phyloP scores from a whole-genome alignment of 92 coral and sea anemone species.

The Zoanthus gigantus region DNA sequence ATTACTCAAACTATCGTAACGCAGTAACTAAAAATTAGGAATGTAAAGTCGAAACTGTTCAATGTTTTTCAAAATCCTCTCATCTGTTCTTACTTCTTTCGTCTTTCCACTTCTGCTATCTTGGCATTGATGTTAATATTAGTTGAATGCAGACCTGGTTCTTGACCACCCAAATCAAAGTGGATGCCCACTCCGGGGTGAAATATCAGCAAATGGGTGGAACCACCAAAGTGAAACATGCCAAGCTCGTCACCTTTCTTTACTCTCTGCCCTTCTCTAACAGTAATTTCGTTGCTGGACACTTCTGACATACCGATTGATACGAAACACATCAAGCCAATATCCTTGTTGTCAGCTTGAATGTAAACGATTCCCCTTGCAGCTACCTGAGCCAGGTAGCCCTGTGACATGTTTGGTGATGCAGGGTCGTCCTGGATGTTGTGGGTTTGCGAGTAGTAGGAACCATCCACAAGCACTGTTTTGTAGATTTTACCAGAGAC shows the following conservation, averaged over 20 bases:
- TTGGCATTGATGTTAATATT: conserved; percentile 41
- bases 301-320: conserved; percentile 74
- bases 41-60: too few species aligned
- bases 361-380: conserved; percentile 71
- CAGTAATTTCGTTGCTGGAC: conserved; percentile 68
- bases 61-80: too few species aligned
- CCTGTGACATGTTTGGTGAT: conserved; percentile 67
- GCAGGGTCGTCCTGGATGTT: conserved; percentile 66
- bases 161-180: conserved; percentile 64
- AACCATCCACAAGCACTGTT: conserved; percentile 72
- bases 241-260: conserved; percentile 79
- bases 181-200: conserved; percentile 62
- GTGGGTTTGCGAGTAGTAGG: conserved; percentile 64
- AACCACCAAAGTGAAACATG: conserved; percentile 80
- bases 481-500: conserved; percentile 64
- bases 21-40: too few species aligned
- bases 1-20: background rate
- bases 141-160: conserved; percentile 36
- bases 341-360: conserved; percentile 60
- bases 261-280: conserved; percentile 52
- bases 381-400: conserved; percentile 66
- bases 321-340: conserved; percentile 75
- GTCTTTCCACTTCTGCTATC: conserved; percentile 45
- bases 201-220: conserved; percentile 74
- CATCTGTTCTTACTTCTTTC: too few species aligned